Evolutionary conservation across 2,113 vertebrate genomes (phyloP), one percentile per base, ranked within the genome.

Genomic region (Myrmecobius fasciatus): DNA sequence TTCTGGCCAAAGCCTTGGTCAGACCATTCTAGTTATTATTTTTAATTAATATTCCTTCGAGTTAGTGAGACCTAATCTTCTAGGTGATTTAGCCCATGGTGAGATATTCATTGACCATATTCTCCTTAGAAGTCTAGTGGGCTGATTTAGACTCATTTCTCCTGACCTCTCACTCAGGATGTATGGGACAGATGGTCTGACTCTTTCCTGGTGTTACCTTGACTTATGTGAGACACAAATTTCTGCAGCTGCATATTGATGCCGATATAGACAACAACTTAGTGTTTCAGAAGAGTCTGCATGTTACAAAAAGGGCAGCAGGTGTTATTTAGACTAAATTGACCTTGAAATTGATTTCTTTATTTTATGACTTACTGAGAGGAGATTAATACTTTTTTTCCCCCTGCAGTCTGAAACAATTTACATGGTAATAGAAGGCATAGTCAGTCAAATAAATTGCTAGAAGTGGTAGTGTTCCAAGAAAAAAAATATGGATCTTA

Each of bases 271-370:
- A 98, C 93, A 96, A 95, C 94, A 97, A 93, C 95, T 89, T 91
- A 89, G 95, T 89, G 49, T 97, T 98, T 97, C 95, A 90, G 96
- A 98, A 96, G 96, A 98, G 96, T 51, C 96, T 94, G 95, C 93
- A 12, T 98, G 97, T 98, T 97, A 97, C 96, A 95, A 93, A 97
- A 98, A 98, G 98, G 98, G 98, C 98, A 98, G 98, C 98, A 98
- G 98, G 98, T 99, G 98, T 98, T 98, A 98, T 98, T 98, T 98
- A 98, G 98, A 97, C 98, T 99, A 98, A 99, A 99, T 99, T 99
- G 98, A 98, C 98, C 99, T 99, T 99, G 98, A 99, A 99, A 99
- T 99, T 99, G 99, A 99, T 99, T 99, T 99, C 98, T 99, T 98
- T 99, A 98, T 99, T 99, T 98, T 99, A 98, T 99, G 98, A 98